These are phyloP conservation scores for Adrianichthys oophorus DNA, from an alignment of 2,797 vertebrate genomes.

Conservation along the genomic window DNA sequence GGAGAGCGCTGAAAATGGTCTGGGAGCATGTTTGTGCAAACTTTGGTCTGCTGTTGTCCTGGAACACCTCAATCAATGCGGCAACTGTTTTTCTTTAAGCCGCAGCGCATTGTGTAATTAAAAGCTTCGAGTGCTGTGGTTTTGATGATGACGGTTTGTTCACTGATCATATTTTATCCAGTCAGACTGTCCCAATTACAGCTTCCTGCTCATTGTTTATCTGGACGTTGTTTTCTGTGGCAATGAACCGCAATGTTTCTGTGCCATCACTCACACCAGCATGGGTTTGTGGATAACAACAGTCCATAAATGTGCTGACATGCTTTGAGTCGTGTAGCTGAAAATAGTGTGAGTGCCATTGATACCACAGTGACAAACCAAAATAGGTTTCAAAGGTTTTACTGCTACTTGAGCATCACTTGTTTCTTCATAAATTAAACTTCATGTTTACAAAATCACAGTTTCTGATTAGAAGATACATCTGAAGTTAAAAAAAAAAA, in stretches of 20 bases:
- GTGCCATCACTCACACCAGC: slow-evolving; percentile 40
- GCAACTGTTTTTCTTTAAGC: slow-evolving; percentile 20
- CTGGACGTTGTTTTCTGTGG: slow-evolving; percentile 46
- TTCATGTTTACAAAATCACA: no score
- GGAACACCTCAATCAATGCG: slow-evolving; percentile 25
- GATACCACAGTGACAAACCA: slow-evolving; percentile 38
- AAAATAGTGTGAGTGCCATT: slow-evolving; percentile 47
- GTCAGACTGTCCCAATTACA: slow-evolving; percentile 8
- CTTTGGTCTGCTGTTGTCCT: slow-evolving; percentile 47
- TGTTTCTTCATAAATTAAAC: slow-evolving; percentile 2
- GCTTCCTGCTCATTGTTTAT: slow-evolving; percentile 60
- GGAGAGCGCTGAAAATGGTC: slow-evolving; percentile 43
- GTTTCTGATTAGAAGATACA: slow-evolving; percentile 6
- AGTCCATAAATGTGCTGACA: slow-evolving; percentile 21
- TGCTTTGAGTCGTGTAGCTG: slow-evolving; percentile 33
- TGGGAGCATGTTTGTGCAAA: slow-evolving; percentile 30
- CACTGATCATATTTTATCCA: slow-evolving; percentile 30
- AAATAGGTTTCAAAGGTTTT: slow-evolving; percentile 11
- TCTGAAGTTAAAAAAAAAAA: no score
- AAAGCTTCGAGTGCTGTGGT: slow-evolving; percentile 43
- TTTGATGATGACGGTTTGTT: slow-evolving; percentile 38
- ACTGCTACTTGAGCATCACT: slow-evolving; percentile 18
- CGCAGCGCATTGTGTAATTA: slow-evolving; percentile 41
- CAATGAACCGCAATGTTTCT: slow-evolving; percentile 37
- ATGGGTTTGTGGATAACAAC: slow-evolving; percentile 23